Evolutionary conservation across 2,888 invertebrate genomes (phyloP).

Genomic region (Cerceris ruficornis): DNA sequence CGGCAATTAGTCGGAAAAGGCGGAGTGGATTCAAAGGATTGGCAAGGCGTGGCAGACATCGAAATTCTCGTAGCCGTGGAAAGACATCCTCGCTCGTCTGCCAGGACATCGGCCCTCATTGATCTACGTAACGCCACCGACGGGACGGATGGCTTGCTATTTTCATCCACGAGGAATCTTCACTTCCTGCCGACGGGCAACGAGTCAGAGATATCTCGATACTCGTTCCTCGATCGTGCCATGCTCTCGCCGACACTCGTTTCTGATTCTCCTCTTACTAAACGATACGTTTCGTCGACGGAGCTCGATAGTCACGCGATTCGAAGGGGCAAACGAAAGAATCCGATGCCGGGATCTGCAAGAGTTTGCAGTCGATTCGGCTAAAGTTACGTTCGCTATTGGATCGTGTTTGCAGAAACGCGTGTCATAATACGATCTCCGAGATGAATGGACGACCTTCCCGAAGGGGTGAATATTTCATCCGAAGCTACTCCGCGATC

Average conservation of each 20-base stretch:
- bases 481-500: conserved; percentile 2
- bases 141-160: conserved; percentile 34
- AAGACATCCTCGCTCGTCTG: conserved; percentile 60
- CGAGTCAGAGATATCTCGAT: not conserved
- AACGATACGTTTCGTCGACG: not conserved
- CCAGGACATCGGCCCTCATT: conserved; percentile 56
- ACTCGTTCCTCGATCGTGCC: too few species aligned
- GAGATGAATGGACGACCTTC: conserved; percentile 40
- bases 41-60: conserved; percentile 73
- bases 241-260: too few species aligned
- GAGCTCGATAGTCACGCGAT: conserved; percentile 9
- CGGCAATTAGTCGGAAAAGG: conserved; percentile 75
- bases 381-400: conserved; percentile 51
- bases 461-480: conserved; percentile 15
- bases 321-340: conserved; percentile 44
- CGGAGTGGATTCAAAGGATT: conserved; percentile 77
- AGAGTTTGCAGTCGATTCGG: conserved; percentile 42
- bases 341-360: conserved; percentile 46
- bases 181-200: conserved; percentile 32
- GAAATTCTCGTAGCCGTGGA: conserved; percentile 54
- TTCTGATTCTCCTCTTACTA: not conserved
- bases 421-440: conserved; percentile 51
- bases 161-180: conserved; percentile 37
- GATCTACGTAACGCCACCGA: conserved; percentile 55
- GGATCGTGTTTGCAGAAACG: conserved; percentile 54